Evolutionary conservation across 2,113 vertebrate genomes (phyloP), one percentile per base, ranked within the genome.

Genomic region (Phrynocephalus versicolor): DNA sequence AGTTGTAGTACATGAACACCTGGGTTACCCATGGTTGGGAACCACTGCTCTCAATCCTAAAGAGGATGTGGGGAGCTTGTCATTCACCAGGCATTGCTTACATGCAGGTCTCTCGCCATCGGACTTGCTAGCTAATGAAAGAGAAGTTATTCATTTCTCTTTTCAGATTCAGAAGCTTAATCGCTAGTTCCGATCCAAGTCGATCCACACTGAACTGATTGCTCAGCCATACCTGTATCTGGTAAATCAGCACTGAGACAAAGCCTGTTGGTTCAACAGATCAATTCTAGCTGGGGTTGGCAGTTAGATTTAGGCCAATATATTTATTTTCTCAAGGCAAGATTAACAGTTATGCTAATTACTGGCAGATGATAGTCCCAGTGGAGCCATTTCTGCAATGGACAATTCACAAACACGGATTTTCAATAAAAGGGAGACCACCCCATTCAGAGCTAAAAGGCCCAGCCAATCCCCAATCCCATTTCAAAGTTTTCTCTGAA

Each of bases 401-500:
- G 78, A 16, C 39, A 85, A 88, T 88, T 21, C 33, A 85, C 1
- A 83, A 57, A 88, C 60, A 81, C 82, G 35, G 41, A 39, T 57
- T 70, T 71, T 74, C 62, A 73, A 87, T 85, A 75, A 5, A 64
- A 78, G 82, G 41, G 37, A n/a, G n/a, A n/a, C 27, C 41, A 27
- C 35, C 8, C n/a, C 13, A 25, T n/a, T 65, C 37, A 86, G 88
- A 86, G 73, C 60, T 79, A 58, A 70, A 87, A 37, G 55, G 85
- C 89, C 91, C 88, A 89, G 84, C 81, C 62, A 71, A 62, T 58
- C 76, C 10, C 16, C 10, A 45, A 62, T 64, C 76, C 71, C 41
- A 12, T 71, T 69, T 89, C 64, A 87, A 67, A 90, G 65, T 83
- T 75, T 84, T 81, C 88, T 88, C 77, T 45, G 82, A 84, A 93